Percentiles rank a stretch among this genome's conserved stretches.
These are phyloP conservation scores for Cottoperca gobio DNA, from an alignment of 2,797 vertebrate genomes.

Conservation along the genomic window DNA sequence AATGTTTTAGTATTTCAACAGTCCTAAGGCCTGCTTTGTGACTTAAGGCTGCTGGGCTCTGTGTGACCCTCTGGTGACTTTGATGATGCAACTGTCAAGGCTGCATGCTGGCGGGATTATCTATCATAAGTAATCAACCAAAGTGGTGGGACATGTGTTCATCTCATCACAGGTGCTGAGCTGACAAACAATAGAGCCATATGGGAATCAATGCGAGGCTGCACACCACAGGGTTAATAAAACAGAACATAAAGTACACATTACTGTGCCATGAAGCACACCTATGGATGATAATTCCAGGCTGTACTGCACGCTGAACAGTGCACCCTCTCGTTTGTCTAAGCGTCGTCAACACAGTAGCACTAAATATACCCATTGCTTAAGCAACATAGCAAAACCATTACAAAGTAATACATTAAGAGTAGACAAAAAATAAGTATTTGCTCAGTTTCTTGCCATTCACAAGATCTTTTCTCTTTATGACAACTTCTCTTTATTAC, in stretches of 20 bases:
- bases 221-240: slow-evolving; percentile 33
- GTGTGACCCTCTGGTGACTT: slow-evolving; percentile 31
- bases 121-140: slow-evolving; percentile 46
- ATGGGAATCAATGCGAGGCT: slow-evolving; percentile 15
- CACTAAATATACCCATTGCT: slow-evolving; percentile 88
- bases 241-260: slow-evolving; percentile 24
- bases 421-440: not conserved
- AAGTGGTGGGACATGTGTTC: slow-evolving; percentile 34
- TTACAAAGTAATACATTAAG: slow-evolving; percentile 55
- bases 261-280: slow-evolving; percentile 22
- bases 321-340: slow-evolving; percentile 30
- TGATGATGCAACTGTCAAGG: slow-evolving; percentile 29
- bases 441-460: not conserved
- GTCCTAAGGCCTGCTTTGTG: slow-evolving; percentile 26
- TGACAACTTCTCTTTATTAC: not conserved
- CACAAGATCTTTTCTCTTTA: not conserved
- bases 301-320: slow-evolving; percentile 33
- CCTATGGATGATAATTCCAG: slow-evolving; percentile 5
- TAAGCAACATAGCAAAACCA: slow-evolving; percentile 71
- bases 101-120: slow-evolving; percentile 42
- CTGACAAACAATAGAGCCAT: slow-evolving; percentile 38
- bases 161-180: slow-evolving; percentile 60
- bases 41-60: slow-evolving; percentile 36
- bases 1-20: not conserved
- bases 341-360: slow-evolving; percentile 86